These are phyloP conservation scores for Sisor rabdophorus DNA, from an alignment of 2,113 vertebrate species.

Conservation along the genomic window DNA sequence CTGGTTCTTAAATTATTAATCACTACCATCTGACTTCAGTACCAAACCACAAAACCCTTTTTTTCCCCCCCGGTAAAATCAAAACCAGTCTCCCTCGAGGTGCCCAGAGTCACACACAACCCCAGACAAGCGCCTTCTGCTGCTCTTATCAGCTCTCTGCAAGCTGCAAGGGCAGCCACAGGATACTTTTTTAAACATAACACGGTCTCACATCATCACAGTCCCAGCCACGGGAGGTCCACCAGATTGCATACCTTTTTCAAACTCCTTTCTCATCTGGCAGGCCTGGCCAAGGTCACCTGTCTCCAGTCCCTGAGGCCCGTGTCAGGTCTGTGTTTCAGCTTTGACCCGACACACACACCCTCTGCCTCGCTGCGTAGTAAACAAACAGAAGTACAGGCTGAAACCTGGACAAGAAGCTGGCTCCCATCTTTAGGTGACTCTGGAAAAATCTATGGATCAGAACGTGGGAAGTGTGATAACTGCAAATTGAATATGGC, in stretches of 20 bases:
- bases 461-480: conserved; percentile 58
- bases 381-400: conserved; percentile 56
- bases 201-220: conserved; percentile 52
- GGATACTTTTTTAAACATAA: conserved; percentile 63
- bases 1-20: conserved; percentile 16
- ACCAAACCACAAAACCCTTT: not conserved
- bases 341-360: conserved; percentile 71
- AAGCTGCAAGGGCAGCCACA: conserved; percentile 76
- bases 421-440: not conserved
- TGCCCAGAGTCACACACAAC: conserved; percentile 47
- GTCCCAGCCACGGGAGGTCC: conserved; percentile 56
- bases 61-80: not conserved
- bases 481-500: conserved; percentile 75
- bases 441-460: conserved; percentile 21
- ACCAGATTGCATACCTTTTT: conserved; percentile 57
- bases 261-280: conserved; percentile 61
- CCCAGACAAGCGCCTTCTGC: conserved; percentile 69
- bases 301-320: conserved; percentile 49
- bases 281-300: conserved; percentile 70
- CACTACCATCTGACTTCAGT: not conserved
- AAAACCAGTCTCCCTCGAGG: conserved; percentile 23
- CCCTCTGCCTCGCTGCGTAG: conserved; percentile 69
- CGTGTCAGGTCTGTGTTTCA: conserved; percentile 39
- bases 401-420: conserved; percentile 11
- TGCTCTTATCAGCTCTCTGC: conserved; percentile 84